Evolutionary conservation across 2,113 vertebrate genomes (phyloP).

Genomic region (Vidua macroura): DNA sequence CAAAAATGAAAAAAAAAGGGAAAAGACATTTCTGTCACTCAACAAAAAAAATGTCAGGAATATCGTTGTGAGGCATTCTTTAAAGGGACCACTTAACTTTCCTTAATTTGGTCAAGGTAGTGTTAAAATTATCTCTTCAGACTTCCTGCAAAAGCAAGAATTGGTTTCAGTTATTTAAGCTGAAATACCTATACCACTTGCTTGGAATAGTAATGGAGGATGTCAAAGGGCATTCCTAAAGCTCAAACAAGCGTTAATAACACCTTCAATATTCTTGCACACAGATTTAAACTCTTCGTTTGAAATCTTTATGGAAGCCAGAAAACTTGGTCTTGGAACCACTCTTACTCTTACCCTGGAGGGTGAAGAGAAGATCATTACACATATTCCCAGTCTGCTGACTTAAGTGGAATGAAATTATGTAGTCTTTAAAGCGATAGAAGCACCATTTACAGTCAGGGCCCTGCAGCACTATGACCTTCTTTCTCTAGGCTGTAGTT

Average conservation of each 20-base stretch:
- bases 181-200: background rate
- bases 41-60: background rate
- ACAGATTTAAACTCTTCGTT: background rate
- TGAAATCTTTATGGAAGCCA: constrained; percentile 17
- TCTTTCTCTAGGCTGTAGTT: background rate
- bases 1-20: background rate
- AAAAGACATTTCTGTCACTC: background rate
- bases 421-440: constrained; percentile 33
- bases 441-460: background rate
- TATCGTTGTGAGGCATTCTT: background rate
- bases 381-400: background rate
- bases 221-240: constrained; percentile 26
- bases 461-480: background rate
- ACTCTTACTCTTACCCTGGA: constrained; percentile 21
- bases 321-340: constrained; percentile 2
- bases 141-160: background rate
- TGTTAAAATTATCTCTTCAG: background rate
- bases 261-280: background rate
- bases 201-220: background rate
- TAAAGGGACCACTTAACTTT: background rate
- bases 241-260: constrained; percentile 1
- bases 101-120: background rate
- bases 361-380: constrained; percentile 34
- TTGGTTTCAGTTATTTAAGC: background rate
- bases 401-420: constrained; percentile 35